Evolutionary conservation across 2,113 vertebrate species (phyloP).

Genomic region (Rhagologus leucostigma): DNA sequence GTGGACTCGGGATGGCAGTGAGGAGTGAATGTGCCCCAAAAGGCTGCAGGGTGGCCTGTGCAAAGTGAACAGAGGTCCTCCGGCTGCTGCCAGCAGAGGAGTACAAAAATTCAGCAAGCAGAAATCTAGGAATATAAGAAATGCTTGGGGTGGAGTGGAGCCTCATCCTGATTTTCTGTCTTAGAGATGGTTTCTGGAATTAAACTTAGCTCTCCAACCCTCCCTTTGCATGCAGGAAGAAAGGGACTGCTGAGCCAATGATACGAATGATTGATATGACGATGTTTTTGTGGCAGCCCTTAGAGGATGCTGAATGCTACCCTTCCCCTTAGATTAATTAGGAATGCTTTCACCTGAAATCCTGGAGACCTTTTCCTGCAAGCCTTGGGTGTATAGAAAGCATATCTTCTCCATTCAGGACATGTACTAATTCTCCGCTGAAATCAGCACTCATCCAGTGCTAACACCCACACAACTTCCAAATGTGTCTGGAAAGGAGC

Average conservation of each 20-base stretch:
- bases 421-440: constrained; percentile 17
- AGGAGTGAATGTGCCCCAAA: not conserved
- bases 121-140: not conserved
- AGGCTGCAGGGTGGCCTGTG: not conserved
- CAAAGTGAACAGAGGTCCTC: not conserved
- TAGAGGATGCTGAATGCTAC: not conserved
- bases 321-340: constrained; percentile 41
- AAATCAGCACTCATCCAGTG: not conserved
- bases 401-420: constrained; percentile 37
- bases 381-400: not conserved
- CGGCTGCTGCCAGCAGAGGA: not conserved
- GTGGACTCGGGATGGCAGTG: not conserved
- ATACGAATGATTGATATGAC: not conserved
- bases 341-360: constrained; percentile 8
- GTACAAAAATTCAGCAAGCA: not conserved
- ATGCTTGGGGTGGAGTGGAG: not conserved
- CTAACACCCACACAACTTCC: not conserved
- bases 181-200: not conserved
- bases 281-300: not conserved
- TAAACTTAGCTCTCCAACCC: not conserved
- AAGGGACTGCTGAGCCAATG: not conserved
- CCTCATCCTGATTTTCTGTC: not conserved
- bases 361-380: constrained; percentile 18
- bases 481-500: not conserved
- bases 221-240: not conserved